These are phyloP conservation scores for Coluber constrictor DNA, from an alignment of 2,797 vertebrate species.

Conservation along the genomic window DNA sequence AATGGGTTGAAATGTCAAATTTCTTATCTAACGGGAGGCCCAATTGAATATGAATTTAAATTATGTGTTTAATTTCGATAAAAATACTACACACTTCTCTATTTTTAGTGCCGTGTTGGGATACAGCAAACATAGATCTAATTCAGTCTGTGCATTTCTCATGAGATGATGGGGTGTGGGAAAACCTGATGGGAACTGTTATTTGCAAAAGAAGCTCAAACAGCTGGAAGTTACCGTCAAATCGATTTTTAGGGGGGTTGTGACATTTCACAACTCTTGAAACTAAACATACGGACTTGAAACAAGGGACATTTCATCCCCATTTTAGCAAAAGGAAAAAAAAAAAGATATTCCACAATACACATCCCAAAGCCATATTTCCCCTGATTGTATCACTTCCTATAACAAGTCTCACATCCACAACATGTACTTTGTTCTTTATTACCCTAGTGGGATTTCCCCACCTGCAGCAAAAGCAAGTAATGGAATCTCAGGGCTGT, in stretches of 20 bases:
- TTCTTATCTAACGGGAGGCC: neutral
- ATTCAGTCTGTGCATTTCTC: neutral
- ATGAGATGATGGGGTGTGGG: neutral
- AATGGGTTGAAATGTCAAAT: neutral
- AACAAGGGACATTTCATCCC: neutral
- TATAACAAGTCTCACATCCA: slow-evolving; percentile 10
- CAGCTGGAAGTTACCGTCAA: neutral
- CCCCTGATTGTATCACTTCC: slow-evolving; percentile 4
- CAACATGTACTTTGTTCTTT: slow-evolving; percentile 37
- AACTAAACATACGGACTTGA: no score
- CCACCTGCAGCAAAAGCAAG: slow-evolving; percentile 35
- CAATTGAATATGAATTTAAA: neutral
- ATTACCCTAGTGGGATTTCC: slow-evolving; percentile 17
- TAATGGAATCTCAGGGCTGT: slow-evolving; percentile 22
- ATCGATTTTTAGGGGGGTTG: neutral
- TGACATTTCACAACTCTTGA: neutral
- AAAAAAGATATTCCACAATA: neutral
- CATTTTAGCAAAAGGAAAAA: neutral
- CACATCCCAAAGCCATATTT: slow-evolving; percentile 11
- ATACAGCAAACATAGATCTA: neutral
- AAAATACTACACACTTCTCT: neutral
- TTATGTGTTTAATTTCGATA: neutral
- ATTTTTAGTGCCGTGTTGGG: neutral
- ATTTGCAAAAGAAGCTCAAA: neutral
- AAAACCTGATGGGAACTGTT: neutral